phyloP scores from a whole-genome alignment of 2,888 invertebrate genomes.

The Polietes domitor region DNA sequence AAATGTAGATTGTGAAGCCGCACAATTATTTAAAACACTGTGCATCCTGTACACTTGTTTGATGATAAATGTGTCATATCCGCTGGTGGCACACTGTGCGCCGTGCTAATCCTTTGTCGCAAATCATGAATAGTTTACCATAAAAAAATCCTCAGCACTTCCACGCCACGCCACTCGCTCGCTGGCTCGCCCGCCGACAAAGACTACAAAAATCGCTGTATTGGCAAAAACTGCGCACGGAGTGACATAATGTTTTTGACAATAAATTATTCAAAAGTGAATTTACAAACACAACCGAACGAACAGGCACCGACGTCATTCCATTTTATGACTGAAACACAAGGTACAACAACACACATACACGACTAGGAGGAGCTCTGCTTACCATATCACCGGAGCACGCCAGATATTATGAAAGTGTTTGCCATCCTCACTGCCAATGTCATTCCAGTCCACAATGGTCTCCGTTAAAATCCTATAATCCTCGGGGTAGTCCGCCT shows the following conservation, averaged over 20 bases:
- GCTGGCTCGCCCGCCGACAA: background rate
- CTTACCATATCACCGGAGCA: constrained; percentile 85
- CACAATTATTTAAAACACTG: too few relatives aligned
- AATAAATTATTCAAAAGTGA: constrained; percentile 45
- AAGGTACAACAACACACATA: background rate
- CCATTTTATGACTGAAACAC: background rate
- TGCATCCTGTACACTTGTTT: too few relatives aligned
- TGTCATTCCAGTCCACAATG: constrained; percentile 88
- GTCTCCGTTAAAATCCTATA: constrained; percentile 84
- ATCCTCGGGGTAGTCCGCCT: constrained; percentile 82
- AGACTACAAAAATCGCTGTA: constrained; percentile 6
- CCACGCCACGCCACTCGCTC: background rate
- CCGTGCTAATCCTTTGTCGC: constrained; percentile 29
- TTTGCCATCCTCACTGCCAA: constrained; percentile 85
- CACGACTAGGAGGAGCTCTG: constrained; percentile 18
- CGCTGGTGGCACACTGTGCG: constrained; percentile 3
- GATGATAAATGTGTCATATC: too few relatives aligned
- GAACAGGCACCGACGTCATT: background rate
- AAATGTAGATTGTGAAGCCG: too few relatives aligned
- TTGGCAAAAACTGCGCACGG: background rate
- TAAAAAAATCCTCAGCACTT: constrained; percentile 23
- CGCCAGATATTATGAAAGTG: constrained; percentile 85
- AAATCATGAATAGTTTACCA: constrained; percentile 32
- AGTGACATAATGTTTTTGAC: constrained; percentile 35
- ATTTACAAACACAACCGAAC: background rate